phyloP scores from a whole-genome alignment of 2,113 vertebrate species.

The Mesocricetus auratus region DNA sequence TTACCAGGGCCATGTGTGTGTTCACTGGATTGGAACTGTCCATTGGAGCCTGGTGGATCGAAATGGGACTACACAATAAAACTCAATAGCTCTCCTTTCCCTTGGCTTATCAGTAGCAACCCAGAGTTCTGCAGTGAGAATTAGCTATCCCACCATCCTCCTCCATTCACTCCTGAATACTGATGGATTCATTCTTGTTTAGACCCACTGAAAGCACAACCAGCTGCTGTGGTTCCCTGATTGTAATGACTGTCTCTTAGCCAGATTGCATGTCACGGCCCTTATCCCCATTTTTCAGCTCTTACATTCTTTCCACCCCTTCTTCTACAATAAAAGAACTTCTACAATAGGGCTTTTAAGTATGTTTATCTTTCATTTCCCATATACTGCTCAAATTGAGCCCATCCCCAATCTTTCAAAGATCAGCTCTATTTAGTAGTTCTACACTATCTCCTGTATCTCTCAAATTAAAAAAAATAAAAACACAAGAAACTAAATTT shows the following conservation, averaged over 20 bases:
- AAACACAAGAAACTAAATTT: not conserved
- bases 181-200: not conserved
- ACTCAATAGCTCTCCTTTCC: not conserved
- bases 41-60: not conserved
- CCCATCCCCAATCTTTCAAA: not conserved
- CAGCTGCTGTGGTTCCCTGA: not conserved
- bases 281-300: not conserved
- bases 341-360: not conserved
- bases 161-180: not conserved
- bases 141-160: not conserved
- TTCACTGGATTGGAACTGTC: not conserved
- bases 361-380: not conserved
- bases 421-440: not conserved
- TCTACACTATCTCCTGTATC: not conserved
- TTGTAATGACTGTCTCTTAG: not conserved
- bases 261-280: not conserved
- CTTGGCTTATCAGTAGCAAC: not conserved
- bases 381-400: not conserved
- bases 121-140: not conserved
- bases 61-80: not conserved
- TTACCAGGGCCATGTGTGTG: not conserved
- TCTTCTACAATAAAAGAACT: not conserved
- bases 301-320: not conserved
- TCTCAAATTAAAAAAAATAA: not conserved
- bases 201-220: not conserved